Base-by-base conservation (phyloP, 2,113 vertebrate genomes). In the Dermatemys mawii region DNA sequence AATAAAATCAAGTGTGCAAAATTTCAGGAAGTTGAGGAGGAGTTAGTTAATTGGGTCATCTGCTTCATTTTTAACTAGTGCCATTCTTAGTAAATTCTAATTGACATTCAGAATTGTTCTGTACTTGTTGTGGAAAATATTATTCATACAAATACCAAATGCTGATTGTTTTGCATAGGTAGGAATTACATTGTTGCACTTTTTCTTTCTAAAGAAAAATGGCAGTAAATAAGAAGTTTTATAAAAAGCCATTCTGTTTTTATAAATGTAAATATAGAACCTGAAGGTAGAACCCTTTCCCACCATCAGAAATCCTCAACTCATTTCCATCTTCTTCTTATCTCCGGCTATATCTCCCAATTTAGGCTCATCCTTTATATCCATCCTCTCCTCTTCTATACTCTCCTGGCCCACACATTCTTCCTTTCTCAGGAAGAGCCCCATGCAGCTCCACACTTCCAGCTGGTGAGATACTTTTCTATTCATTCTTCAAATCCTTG, bases 401-500 rank as follows among this genome's bases (percentile, higher is more conserved):
- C 8, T 91, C 63, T 91, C 53, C n/a, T 2, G 8, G 63, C n/a
- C 16, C n/a, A 21, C 63, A 57, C 26, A 53, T 78, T 76, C 41
- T 76, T 76, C 13, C 41, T 76, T 41, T 76, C 41, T 76, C 38
- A 46, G 38, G 24, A n/a, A n/a, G n/a, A n/a, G n/a, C 46, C 17
- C 63, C 35, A 67, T 9, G 32, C 17, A n/a, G 17, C 35, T 63
- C 19, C 63, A 35, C n/a, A 70, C 63, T 38, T 70, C 63, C 19
- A 38, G 17, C 19, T 70, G 8, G 16, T 70, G 35, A 2, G n/a
- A 70, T 70, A 99, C 98, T 99, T 50, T 99, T 99, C 98, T 99
- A 99, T 95, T 99, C 99, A 46, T 99, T 99, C 92, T 99, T 99
- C 97, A 99, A 99, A 96, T 99, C 99, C 17, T 95, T 99, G 89